A percentile compares a stretch with the other conserved stretches of the same genome.
phyloP scores from a whole-genome alignment of 1,140 invertebrate genomes.

The Diabrotica virgifera region DNA sequence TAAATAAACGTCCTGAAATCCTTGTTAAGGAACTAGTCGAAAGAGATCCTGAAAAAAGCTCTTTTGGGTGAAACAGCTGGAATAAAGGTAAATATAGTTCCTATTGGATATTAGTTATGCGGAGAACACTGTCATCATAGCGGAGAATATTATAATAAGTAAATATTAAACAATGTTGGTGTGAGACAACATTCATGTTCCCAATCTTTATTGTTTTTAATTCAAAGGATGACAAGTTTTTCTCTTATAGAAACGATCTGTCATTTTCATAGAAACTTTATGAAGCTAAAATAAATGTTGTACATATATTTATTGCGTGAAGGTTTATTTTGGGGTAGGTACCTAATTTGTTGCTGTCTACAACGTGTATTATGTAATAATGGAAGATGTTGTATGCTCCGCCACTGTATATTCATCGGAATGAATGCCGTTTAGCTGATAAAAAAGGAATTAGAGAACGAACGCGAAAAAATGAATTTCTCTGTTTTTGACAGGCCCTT shows the following conservation, averaged over 20 bases:
- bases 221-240: neutral
- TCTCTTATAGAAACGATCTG: neutral
- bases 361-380: neutral
- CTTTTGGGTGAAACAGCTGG: too few relatives aligned
- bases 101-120: too few relatives aligned
- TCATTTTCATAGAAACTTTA: neutral
- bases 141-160: too few relatives aligned
- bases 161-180: too few relatives aligned
- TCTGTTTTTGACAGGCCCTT: slow-evolving; percentile 52
- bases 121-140: too few relatives aligned
- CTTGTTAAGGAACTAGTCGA: too few relatives aligned
- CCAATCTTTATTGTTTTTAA: too few relatives aligned
- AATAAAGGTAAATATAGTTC: too few relatives aligned
- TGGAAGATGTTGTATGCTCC: neutral
- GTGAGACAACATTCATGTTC: too few relatives aligned
- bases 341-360: neutral
- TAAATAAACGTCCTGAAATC: too few relatives aligned
- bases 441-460: slow-evolving; percentile 51
- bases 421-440: slow-evolving; percentile 50
- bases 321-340: neutral
- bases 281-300: neutral
- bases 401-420: slow-evolving; percentile 29
- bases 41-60: too few relatives aligned
- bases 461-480: slow-evolving; percentile 51
- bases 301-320: neutral